Evolutionary conservation across 2,113 vertebrate species (phyloP).

Genomic region (Alectura lathami): DNA sequence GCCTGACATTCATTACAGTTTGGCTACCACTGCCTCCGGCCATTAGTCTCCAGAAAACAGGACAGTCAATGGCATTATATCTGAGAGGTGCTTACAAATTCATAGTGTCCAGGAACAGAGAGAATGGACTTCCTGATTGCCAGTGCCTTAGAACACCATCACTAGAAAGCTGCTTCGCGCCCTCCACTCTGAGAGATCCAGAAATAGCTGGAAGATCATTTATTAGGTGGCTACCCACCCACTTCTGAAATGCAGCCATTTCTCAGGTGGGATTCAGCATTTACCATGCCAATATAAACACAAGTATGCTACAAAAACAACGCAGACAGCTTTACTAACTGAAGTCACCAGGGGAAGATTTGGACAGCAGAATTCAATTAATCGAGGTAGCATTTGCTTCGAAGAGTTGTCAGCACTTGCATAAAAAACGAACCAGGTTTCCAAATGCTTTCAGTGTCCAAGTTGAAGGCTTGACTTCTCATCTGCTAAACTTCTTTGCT

Average conservation of each 20-base stretch:
- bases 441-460: neutral
- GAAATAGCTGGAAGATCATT: neutral
- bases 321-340: neutral
- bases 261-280: neutral
- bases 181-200: neutral
- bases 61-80: neutral
- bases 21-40: neutral
- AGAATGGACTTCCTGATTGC: neutral
- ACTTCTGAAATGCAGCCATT: neutral
- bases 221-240: neutral
- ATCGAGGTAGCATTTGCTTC: accelerated
- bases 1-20: neutral
- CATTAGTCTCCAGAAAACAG: neutral
- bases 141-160: neutral
- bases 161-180: neutral
- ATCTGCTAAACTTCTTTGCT: neutral
- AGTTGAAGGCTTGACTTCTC: neutral
- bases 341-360: accelerated
- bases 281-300: neutral
- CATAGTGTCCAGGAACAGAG: neutral
- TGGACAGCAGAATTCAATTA: neutral
- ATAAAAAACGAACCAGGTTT: neutral
- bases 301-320: neutral
- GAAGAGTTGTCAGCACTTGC: neutral
- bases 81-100: neutral